phyloP scores from a whole-genome alignment of 2,113 vertebrate species.

The Pagrus major region DNA sequence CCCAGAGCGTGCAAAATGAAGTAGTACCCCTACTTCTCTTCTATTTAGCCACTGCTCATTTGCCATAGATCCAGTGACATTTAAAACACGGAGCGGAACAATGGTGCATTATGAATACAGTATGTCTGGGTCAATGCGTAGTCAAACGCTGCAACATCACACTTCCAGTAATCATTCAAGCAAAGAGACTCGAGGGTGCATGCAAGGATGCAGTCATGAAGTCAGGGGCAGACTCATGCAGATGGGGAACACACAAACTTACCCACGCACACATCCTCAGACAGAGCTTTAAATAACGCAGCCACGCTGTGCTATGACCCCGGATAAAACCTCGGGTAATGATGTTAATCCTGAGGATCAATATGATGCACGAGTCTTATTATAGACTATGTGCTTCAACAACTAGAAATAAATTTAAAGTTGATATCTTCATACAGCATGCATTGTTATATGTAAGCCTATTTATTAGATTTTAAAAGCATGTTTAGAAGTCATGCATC shows the following conservation, averaged over 20 bases:
- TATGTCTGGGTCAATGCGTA: slow-evolving; percentile 54
- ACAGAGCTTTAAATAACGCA: slow-evolving; percentile 11
- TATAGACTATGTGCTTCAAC: not conserved
- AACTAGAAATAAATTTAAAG: not conserved
- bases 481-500: not conserved
- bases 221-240: slow-evolving; percentile 6
- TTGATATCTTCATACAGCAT: slow-evolving; percentile 5
- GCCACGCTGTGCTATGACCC: not conserved
- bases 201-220: slow-evolving; percentile 17
- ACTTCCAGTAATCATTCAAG: slow-evolving; percentile 40
- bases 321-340: slow-evolving; percentile 29
- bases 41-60: slow-evolving; percentile 56
- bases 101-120: slow-evolving; percentile 53
- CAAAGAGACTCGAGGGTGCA: slow-evolving; percentile 11
- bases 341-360: slow-evolving; percentile 18
- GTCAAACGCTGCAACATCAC: slow-evolving; percentile 49
- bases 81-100: slow-evolving; percentile 58
- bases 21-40: slow-evolving; percentile 13
- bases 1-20: slow-evolving; percentile 33
- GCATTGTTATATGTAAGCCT: not conserved
- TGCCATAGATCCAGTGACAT: slow-evolving; percentile 69
- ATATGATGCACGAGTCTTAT: slow-evolving; percentile 24
- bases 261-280: not conserved
- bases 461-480: slow-evolving; percentile 15
- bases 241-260: not conserved